These are phyloP conservation scores for Lacerta agilis DNA, from an alignment of 2,797 vertebrate genomes.

Conservation along the genomic window DNA sequence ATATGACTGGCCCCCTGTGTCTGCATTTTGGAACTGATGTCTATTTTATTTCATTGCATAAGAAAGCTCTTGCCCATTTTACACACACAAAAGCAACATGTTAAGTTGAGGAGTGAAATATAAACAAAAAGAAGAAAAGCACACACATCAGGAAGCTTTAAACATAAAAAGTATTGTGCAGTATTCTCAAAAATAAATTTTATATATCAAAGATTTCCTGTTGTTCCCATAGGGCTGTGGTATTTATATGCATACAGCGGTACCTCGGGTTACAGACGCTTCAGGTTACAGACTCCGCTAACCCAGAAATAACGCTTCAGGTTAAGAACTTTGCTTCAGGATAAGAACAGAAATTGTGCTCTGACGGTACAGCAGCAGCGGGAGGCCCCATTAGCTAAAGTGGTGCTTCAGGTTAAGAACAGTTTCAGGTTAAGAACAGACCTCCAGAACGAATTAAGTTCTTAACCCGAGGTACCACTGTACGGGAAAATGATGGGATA, in stretches of 20 bases:
- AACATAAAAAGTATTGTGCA: not conserved
- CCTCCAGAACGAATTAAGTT: no score
- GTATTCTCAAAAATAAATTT: not conserved
- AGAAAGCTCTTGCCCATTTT: constrained; percentile 15
- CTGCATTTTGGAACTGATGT: not conserved
- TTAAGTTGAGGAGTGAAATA: not conserved
- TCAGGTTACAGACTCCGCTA: no score
- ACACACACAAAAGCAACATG: not conserved
- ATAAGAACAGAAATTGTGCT: no score
- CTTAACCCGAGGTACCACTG: no score
- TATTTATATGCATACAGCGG: not conserved
- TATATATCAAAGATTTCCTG: not conserved
- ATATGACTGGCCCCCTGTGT: not conserved
- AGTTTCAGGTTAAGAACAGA: no score
- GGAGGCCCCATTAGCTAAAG: no score
- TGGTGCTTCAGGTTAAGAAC: no score
- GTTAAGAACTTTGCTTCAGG: no score
- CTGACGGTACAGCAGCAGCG: no score
- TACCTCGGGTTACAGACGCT: no score
- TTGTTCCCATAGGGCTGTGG: not conserved
- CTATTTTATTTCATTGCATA: constrained; percentile 28
- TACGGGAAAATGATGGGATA: not conserved
- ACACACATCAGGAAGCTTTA: not conserved
- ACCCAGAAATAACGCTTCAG: no score
- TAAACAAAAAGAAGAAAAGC: not conserved